Evolutionary conservation across 2,888 invertebrate genomes (phyloP), one percentile per base, ranked within the genome.

Genomic region (Patella ulyssiponensis): DNA sequence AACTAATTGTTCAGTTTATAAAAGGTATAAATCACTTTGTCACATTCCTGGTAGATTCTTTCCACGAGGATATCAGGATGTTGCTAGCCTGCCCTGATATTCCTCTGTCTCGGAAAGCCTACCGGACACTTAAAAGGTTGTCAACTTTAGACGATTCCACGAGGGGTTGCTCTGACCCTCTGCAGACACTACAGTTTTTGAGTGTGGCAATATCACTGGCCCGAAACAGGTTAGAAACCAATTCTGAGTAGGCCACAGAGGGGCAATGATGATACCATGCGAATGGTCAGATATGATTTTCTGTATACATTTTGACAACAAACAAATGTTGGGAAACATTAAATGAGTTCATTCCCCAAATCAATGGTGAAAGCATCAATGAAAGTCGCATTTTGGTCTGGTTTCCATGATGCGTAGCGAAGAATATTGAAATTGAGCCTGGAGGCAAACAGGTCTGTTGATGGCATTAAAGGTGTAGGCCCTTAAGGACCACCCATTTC

Each of bases 201-300:
- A 73, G 69, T 44, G 53, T 52, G 73, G 71, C 4, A 80, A 58
- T 17, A 81, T 54, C 58, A 14, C 77, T 11, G 77, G 71, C 15
- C 44, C 53, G 3, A 56, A 56, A 14, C 54, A n/a, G n/a, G n/a
- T n/a, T n/a, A 79, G 75, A 73, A 81, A 82, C 83, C 81, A 83
- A 0, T 74, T 23, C 53, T 82, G 83, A 11, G 80, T 82, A 2
- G 80, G 27, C 77, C 79, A 83, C 4, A 79, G 17, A 69, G 81
- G 83, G 3, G 77, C 81, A 44, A 80, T 58, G 12, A 83, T 3
- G 14, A 80, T 70, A 27, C 69, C 75, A 27, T 72, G 5, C 1
- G 77, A 70, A 23, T 75, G 11, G 69, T 82, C 80, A n/a, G 64
- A 44, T 27, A 44, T 17, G 1, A 84, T 11, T 69, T 84, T 81